A percentile compares a stretch with the other conserved stretches of the same genome.
Evolutionary conservation across 2,797 vertebrate species (phyloP).

Genomic region (Rhinella marina): DNA sequence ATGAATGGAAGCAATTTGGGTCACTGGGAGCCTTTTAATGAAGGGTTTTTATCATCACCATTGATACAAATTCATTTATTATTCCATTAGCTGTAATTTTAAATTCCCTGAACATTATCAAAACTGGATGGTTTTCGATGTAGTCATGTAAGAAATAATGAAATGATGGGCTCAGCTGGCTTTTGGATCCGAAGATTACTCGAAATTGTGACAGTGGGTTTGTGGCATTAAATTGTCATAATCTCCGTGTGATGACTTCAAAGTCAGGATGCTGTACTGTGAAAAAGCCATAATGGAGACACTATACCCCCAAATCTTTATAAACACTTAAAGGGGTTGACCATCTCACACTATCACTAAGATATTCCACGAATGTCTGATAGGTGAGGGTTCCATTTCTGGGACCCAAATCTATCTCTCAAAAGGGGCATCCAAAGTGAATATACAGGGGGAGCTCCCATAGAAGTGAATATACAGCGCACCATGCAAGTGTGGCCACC

Average conservation of each 20-base stretch:
- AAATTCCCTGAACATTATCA: background rate
- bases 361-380: no score
- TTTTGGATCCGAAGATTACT: background rate
- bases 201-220: background rate
- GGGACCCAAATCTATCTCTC: no score
- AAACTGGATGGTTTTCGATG: background rate
- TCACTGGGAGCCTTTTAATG: background rate
- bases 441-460: no score
- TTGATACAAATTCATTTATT: slow-evolving; percentile 3
- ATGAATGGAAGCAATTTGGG: background rate
- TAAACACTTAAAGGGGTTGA: no score
- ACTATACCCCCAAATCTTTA: background rate
- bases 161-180: background rate
- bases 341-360: no score
- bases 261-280: background rate
- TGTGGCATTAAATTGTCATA: background rate
- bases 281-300: background rate
- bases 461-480: no score
- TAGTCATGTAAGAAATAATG: background rate
- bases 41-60: slow-evolving; percentile 3
- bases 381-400: no score
- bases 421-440: no score
- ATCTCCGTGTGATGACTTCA: background rate
- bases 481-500: no score
- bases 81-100: slow-evolving; percentile 6